phyloP scores from a whole-genome alignment of 2,797 vertebrate genomes.

The Sebastes miniatus region DNA sequence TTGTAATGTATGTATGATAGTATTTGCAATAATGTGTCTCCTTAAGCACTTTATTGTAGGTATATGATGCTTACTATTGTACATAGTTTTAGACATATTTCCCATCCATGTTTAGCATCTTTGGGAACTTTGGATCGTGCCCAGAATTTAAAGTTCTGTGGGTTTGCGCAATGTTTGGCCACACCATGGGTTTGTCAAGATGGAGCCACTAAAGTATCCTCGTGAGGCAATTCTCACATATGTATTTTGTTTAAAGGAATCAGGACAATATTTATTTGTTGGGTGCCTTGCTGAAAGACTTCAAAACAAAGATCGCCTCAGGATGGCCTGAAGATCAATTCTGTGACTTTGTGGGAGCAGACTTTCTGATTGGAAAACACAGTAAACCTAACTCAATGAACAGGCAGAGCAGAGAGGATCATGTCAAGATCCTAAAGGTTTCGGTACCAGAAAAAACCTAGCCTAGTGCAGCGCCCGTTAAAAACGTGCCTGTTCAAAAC shows the following conservation, averaged over 20 bases:
- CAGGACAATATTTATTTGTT: too few relatives aligned
- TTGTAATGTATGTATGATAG: not conserved
- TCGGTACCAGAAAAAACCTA: not conserved
- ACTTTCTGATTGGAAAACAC: not conserved
- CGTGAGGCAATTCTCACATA: too few relatives aligned
- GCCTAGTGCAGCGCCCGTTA: rapidly evolving
- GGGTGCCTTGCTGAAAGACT: not conserved
- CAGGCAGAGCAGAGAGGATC: too few relatives aligned
- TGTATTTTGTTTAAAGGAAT: too few relatives aligned
- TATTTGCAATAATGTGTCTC: not conserved
- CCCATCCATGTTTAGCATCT: not conserved
- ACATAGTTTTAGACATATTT: not conserved
- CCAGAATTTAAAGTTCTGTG: not conserved
- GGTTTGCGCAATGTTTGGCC: too few relatives aligned
- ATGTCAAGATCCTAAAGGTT: not conserved
- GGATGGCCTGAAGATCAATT: not conserved
- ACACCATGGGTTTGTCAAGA: too few relatives aligned
- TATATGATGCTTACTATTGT: not conserved
- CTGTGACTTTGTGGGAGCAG: not conserved
- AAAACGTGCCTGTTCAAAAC: too few relatives aligned
- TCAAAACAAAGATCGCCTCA: not conserved
- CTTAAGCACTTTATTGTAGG: not conserved
- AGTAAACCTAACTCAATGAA: not conserved
- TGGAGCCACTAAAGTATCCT: too few relatives aligned
- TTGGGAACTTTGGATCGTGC: not conserved